A percentile compares a stretch with the other conserved stretches of the same genome.
Conservation (phyloP, 2,888 invertebrate species). For the Margaritifera margaritifera region DNA sequence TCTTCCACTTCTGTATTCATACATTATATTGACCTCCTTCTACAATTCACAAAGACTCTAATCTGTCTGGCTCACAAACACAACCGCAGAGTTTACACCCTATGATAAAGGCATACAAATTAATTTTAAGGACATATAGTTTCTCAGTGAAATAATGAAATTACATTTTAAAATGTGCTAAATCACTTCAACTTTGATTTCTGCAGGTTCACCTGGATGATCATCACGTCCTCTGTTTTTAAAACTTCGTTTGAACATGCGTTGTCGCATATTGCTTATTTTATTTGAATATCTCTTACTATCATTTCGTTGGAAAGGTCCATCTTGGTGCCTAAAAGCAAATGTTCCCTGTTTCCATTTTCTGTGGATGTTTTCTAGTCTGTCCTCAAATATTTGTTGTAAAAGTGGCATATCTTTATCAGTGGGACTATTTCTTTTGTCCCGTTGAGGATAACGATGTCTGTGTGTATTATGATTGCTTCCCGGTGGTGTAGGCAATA, state of each 20-base stretch:
- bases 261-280: conserved; percentile 45
- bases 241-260: conserved; percentile 55
- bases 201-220: conserved; percentile 1
- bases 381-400: conserved; percentile 63
- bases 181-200: conserved; percentile 3
- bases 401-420: conserved; percentile 50
- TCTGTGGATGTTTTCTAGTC: conserved; percentile 56
- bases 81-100: too few relatives aligned
- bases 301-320: conserved; percentile 41
- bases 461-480: conserved; percentile 21
- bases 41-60: too few relatives aligned
- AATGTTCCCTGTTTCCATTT: conserved; percentile 50
- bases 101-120: too few relatives aligned
- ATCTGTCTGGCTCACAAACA: too few relatives aligned
- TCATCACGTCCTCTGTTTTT: conserved; percentile 31
- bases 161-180: neutral
- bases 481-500: conserved; percentile 30
- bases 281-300: conserved; percentile 40
- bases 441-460: conserved; percentile 23
- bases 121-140: too few relatives aligned
- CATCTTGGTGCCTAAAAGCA: conserved; percentile 29
- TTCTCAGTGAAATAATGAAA: too few relatives aligned
- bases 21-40: too few relatives aligned
- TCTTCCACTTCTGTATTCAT: too few relatives aligned
- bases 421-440: conserved; percentile 32